Evolutionary conservation across 1,140 invertebrate species (phyloP), one percentile per base, ranked within the genome.

Genomic region (Drosophila ohnishii): DNA sequence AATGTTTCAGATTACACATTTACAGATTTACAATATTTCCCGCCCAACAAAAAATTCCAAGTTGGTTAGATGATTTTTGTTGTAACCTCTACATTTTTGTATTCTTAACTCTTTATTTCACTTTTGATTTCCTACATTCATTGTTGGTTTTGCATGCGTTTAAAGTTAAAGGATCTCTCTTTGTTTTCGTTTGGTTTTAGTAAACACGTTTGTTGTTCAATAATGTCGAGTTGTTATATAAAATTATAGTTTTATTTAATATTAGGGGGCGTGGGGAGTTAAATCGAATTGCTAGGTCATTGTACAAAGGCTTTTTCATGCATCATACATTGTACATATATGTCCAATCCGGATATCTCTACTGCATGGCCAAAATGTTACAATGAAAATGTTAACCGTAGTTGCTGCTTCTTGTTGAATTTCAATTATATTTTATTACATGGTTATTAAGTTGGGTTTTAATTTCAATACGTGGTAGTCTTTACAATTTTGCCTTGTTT

Each of bases 101-200:
- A 53, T 53, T 76, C 73, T 76, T 76, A 76, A 66, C 73, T 76
- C 45, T 76, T 76, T 76, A 76, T 76, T 76, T 75, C 73, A 65
- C 72, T 50, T 75, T 75, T 75, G 63, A 76, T 75, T 76, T 76
- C 73, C 73, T 76, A 76, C 73, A 76, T 75, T 76, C 63, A 76
- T 75, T 76, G 63, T 53, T 53, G 51, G 51, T 37, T 53, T 75
- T 60, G 73, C 73, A 76, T 76, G 73, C 72, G 63, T 75, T 75
- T 59, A 75, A 75, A 75, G 63, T 75, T 75, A 59, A 53, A 37
- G 73, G 72, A 75, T 55, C 59, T 76, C 58, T 56, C 53, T 66
- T 75, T 75, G 62, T 34, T 73, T 75, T 75, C 44, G 63, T 76
- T 76, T 75, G 73, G 73, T 75, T 75, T 75, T 75, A 75, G 72